Conservation (phyloP, 2,113 vertebrate species). For the Solea solea region DNA sequence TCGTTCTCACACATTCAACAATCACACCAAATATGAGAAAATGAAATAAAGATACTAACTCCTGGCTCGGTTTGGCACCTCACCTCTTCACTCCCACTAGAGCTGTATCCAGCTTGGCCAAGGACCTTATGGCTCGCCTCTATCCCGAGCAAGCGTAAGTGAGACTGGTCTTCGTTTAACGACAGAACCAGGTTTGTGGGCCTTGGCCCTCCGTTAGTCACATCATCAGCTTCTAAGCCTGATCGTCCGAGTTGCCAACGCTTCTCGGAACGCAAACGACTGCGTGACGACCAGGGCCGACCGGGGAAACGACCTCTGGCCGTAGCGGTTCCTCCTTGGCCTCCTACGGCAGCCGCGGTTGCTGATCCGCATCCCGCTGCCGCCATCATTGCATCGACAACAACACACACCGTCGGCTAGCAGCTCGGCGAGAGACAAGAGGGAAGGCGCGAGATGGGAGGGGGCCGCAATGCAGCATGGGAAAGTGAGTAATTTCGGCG, state of each 20-base stretch:
- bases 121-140: slow-evolving; percentile 87
- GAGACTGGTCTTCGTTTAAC: slow-evolving; percentile 87
- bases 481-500: slow-evolving; percentile 71
- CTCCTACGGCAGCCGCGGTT: slow-evolving; percentile 88
- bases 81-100: slow-evolving; percentile 86
- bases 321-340: slow-evolving; percentile 81
- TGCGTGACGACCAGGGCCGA: slow-evolving; percentile 87
- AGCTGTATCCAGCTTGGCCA: slow-evolving; percentile 86
- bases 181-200: slow-evolving; percentile 84
- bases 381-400: slow-evolving; percentile 90
- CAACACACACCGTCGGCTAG: slow-evolving; percentile 84
- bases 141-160: slow-evolving; percentile 87
- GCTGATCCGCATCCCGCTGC: slow-evolving; percentile 88
- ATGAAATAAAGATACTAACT: slow-evolving; percentile 77
- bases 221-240: slow-evolving; percentile 82
- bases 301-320: slow-evolving; percentile 91
- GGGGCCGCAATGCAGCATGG: slow-evolving; percentile 75
- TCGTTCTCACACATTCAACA: slow-evolving; percentile 48
- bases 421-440: slow-evolving; percentile 78
- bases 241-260: slow-evolving; percentile 84
- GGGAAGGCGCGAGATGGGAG: slow-evolving; percentile 86
- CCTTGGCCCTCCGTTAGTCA: slow-evolving; percentile 85
- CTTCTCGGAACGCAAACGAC: slow-evolving; percentile 84
- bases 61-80: slow-evolving; percentile 73
- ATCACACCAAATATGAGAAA: slow-evolving; percentile 63